These are phyloP conservation scores for Zoanthus sansibaricus DNA, from an alignment of 92 coral and sea anemone species.

Conservation along the genomic window DNA sequence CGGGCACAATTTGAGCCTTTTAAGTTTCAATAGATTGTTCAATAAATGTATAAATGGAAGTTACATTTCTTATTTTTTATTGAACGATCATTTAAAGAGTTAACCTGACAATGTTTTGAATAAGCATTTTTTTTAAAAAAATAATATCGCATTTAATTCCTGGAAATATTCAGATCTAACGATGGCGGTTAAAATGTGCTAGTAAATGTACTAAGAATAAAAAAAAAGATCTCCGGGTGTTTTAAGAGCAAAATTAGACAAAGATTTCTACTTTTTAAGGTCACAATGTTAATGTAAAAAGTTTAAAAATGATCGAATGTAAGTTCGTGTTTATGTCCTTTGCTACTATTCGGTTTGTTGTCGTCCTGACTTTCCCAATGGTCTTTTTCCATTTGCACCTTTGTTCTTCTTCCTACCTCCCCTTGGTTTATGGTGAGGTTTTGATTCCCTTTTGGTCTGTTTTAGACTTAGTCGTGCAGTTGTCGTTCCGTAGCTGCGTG, in stretches of 20 bases:
- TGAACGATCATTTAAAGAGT: background rate
- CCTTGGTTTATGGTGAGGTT: conserved; percentile 33
- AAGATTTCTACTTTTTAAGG: no score
- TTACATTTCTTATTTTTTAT: background rate
- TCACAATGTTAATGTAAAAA: no score
- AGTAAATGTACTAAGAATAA: no score
- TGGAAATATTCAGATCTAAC: no score
- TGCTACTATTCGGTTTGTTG: background rate
- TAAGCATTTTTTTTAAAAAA: background rate
- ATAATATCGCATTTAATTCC: no score
- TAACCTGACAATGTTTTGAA: background rate
- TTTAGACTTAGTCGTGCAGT: background rate
- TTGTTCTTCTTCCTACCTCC: conserved; percentile 44
- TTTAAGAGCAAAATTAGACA: no score
- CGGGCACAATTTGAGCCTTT: background rate
- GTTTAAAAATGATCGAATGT: no score
- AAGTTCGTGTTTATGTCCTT: background rate
- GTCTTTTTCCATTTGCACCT: background rate
- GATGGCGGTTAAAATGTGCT: no score
- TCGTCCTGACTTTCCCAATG: conserved; percentile 12
- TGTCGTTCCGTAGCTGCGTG: conserved; percentile 18
- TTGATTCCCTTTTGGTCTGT: conserved; percentile 30
- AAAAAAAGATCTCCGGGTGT: no score
- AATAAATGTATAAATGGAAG: background rate
- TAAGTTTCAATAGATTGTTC: background rate